Percentiles rank a stretch among this genome's conserved stretches.
Conservation (phyloP, 2,797 vertebrate species). For the Myripristis murdjan region DNA sequence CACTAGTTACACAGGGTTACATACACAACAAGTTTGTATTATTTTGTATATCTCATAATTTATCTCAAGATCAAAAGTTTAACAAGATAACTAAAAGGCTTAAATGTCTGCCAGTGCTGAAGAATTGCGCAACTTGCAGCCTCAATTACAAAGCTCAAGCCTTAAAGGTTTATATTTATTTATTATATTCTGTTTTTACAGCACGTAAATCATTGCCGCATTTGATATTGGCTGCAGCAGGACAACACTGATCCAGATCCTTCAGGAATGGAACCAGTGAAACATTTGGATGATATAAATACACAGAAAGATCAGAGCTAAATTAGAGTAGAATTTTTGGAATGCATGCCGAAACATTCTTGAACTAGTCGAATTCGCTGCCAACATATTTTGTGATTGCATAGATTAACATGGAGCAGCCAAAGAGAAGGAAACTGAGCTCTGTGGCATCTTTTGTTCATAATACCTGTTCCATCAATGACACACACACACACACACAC, state of each 20-base stretch:
- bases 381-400: slow-evolving; percentile 22
- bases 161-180: no score
- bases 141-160: no score
- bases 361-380: not conserved
- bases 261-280: not conserved
- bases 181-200: not conserved
- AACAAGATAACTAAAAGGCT: no score
- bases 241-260: slow-evolving; percentile 4
- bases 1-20: no score
- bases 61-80: no score
- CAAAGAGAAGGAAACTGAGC: slow-evolving; percentile 14
- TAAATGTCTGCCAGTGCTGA: no score
- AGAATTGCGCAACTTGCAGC: no score
- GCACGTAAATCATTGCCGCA: slow-evolving; percentile 10
- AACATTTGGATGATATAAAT: not conserved
- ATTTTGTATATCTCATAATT: no score
- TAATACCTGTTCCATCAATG: slow-evolving; percentile 14
- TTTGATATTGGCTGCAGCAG: slow-evolving; percentile 4
- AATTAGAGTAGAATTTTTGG: slow-evolving; percentile 16
- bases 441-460: not conserved
- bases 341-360: not conserved
- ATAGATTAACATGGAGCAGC: slow-evolving; percentile 25
- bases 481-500: not conserved
- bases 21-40: no score
- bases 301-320: not conserved